Evolutionary conservation across 2,888 invertebrate species (phyloP).

Genomic region (Macrosoma leucophasiata): DNA sequence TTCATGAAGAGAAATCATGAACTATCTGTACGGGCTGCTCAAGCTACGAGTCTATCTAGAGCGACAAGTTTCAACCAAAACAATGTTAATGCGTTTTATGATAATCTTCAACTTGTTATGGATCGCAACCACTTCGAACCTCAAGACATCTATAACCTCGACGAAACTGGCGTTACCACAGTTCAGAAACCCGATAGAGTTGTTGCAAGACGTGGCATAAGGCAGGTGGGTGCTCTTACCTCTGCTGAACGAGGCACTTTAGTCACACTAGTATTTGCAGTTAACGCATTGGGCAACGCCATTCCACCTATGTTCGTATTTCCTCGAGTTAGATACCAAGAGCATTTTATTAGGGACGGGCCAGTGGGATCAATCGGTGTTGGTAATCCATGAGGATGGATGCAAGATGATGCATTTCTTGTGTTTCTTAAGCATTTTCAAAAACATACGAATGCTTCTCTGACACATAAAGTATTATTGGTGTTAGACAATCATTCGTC

Average conservation of each 20-base stretch:
- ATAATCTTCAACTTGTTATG: slow-evolving; percentile 25
- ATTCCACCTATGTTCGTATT: slow-evolving; percentile 27
- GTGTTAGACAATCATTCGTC: slow-evolving; percentile 32
- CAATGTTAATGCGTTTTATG: slow-evolving; percentile 26
- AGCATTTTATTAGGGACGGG: slow-evolving; percentile 25
- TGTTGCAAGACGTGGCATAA: slow-evolving; percentile 20
- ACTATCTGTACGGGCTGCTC: slow-evolving; percentile 25
- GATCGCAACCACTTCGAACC: slow-evolving; percentile 24
- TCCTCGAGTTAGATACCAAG: slow-evolving; percentile 19
- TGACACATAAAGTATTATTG: slow-evolving; percentile 25
- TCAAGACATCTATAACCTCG: slow-evolving; percentile 21
- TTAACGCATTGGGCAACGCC: slow-evolving; percentile 31
- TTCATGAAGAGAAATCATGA: slow-evolving; percentile 28
- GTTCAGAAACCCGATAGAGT: slow-evolving; percentile 22
- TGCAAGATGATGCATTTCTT: slow-evolving; percentile 19
- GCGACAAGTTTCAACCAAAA: slow-evolving; percentile 19
- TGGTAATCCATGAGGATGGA: slow-evolving; percentile 25
- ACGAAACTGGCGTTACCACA: neutral
- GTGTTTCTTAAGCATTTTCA: slow-evolving; percentile 31
- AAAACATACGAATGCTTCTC: slow-evolving; percentile 13
- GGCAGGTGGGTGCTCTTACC: slow-evolving; percentile 36
- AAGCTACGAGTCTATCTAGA: slow-evolving; percentile 25
- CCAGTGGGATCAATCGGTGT: slow-evolving; percentile 22
- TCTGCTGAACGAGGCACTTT: slow-evolving; percentile 40
- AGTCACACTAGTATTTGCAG: slow-evolving; percentile 34